phyloP scores from a whole-genome alignment of 1,140 invertebrate genomes.

The Orchesella cincta region DNA sequence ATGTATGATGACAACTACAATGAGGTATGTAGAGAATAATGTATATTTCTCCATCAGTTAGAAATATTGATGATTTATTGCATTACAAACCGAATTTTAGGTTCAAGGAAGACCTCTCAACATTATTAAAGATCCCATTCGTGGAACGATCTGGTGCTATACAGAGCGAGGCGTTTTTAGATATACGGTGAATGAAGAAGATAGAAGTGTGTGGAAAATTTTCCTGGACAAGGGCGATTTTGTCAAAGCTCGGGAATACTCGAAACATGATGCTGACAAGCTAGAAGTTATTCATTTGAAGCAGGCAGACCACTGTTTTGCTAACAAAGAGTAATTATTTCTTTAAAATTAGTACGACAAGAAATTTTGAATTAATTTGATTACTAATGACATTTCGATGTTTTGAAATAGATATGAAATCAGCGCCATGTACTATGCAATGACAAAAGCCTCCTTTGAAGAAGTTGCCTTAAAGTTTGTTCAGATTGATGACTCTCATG shows the following conservation, averaged over 20 bases:
- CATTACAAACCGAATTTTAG: too few species aligned
- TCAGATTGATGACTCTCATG: conserved; percentile 75
- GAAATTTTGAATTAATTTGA: neutral
- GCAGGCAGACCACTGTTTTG: conserved; percentile 86
- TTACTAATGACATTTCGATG: conserved; percentile 36
- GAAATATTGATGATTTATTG: neutral
- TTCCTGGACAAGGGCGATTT: conserved; percentile 86
- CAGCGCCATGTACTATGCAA: conserved; percentile 83
- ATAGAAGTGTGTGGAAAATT: conserved; percentile 85
- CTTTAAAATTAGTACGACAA: conserved; percentile 29
- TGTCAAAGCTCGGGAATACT: conserved; percentile 80
- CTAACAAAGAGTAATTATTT: conserved; percentile 67
- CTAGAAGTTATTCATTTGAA: conserved; percentile 81
- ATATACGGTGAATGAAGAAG: conserved; percentile 81
- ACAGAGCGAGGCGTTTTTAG: conserved; percentile 81
- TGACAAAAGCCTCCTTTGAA: conserved; percentile 90
- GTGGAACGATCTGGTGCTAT: conserved; percentile 80
- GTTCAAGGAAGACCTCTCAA: conserved; percentile 77
- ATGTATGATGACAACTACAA: conserved; percentile 83
- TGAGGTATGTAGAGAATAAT: conserved; percentile 58
- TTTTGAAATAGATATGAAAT: conserved; percentile 69
- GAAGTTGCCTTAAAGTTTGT: conserved; percentile 91
- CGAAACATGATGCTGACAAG: conserved; percentile 72
- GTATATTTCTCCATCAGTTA: neutral
- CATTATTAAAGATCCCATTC: conserved; percentile 78